Base-by-base conservation (phyloP, 2,113 vertebrate species). In the Oxygymnocypris stewartii region DNA sequence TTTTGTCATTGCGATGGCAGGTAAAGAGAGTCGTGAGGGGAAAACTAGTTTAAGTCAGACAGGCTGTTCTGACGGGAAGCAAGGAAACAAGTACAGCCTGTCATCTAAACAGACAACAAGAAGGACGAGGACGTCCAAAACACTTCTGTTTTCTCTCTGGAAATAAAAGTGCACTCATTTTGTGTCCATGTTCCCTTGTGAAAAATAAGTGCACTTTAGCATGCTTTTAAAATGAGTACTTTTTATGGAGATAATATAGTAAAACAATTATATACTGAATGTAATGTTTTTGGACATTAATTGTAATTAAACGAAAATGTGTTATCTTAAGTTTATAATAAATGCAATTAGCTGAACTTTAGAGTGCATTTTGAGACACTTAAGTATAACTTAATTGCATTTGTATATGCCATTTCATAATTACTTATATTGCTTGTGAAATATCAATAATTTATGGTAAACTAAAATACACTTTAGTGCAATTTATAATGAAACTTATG, bases 71-170 rank as follows among this genome's bases (percentile, higher is more conserved):
- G 74, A 86, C 83, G 42, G 16, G 44, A 59, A 8, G 40, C n/a
- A n/a, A 14, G 73, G 57, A 65, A 84, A 74, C 74, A 82, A 51
- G 63, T 54, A 84, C 40, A 76, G 47, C 44, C 76, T 74, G 85
- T 85, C 85, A 85, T n/a, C 59, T 51, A 87, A 87, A 85, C 20
- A 71, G 79, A 89, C 76, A 76, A 35, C 71, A 67, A 42, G 85
- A 80, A 47, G 7, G 13, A 49, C 6, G 4, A 13, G 40, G 54
- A 25, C n/a, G 20, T 42, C 20, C 35, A 59, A 79, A 61, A n/a
- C 67, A 37, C 57, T 14, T 42, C 13, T 28, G 13, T 84, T 86
- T 54, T 79, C 47, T 76, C 18, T 6, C 25, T 76, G 28, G 61
- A 75, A 59, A 23, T 57, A 57, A 23, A 57, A 7, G 54, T 40